Conservation (phyloP, 1,140 invertebrate species). For the Laupala kohalensis region DNA sequence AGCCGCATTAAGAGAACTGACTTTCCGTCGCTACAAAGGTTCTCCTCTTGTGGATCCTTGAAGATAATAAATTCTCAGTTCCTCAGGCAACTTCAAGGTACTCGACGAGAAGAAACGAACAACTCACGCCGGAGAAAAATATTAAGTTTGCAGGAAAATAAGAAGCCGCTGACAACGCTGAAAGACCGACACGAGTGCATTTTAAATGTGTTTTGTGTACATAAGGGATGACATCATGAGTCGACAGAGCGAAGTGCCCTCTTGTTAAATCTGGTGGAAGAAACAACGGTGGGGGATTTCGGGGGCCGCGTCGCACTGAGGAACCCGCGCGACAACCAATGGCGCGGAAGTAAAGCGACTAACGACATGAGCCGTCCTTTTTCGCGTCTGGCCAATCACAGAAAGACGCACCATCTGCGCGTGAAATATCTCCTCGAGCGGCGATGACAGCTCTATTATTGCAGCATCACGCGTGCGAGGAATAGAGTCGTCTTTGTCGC, state of each 20-base stretch:
- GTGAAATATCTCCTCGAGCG: neutral
- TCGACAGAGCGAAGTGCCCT: neutral
- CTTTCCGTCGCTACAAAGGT: no score
- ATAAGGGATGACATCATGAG: neutral
- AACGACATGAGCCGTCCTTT: neutral
- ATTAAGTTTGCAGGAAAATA: neutral
- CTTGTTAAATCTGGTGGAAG: neutral
- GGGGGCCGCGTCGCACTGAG: neutral
- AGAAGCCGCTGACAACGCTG: neutral
- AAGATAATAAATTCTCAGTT: neutral
- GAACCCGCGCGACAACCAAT: neutral
- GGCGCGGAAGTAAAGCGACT: neutral
- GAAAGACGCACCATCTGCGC: neutral
- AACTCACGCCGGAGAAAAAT: neutral
- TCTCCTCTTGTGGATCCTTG: no score
- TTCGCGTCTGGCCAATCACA: neutral
- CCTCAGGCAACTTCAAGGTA: neutral
- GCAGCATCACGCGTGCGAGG: no score
- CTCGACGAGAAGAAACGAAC: neutral
- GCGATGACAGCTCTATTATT: neutral
- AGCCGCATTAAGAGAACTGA: no score
- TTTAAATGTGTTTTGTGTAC: neutral
- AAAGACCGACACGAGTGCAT: neutral
- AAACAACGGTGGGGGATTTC: neutral
- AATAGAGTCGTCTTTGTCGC: no score